These are phyloP conservation scores for Periphyllus acericola DNA, from an alignment of 2,888 invertebrate species.

Conservation along the genomic window DNA sequence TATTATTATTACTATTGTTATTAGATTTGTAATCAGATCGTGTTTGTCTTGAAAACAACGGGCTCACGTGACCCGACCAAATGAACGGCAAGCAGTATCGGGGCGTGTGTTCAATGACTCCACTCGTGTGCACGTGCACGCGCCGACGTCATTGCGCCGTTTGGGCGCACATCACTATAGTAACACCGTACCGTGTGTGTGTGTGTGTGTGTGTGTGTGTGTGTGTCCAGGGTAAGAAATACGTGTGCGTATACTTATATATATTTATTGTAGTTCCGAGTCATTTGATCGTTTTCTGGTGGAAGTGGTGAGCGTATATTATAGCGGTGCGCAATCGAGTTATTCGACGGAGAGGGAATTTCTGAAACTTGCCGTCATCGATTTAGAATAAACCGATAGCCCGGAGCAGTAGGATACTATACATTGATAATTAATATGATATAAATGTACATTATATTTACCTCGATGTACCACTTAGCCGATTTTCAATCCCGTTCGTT, in stretches of 20 bases:
- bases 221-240: not conserved
- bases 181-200: not conserved
- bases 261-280: not conserved
- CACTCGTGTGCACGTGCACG: not conserved
- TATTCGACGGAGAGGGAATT: constrained; percentile 23
- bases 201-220: not conserved
- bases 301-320: not conserved
- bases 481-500: constrained; percentile 22
- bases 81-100: not conserved
- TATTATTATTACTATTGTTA: not conserved
- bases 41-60: not conserved
- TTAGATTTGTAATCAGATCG: constrained; percentile 3
- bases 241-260: not conserved
- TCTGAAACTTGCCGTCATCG: not conserved
- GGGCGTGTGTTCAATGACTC: not conserved
- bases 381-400: not conserved
- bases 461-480: not conserved
- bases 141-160: constrained; percentile 1
- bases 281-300: constrained; percentile 9
- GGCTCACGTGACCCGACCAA: not conserved
- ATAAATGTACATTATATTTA: not conserved
- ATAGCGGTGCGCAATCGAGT: constrained; percentile 18
- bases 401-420: not conserved
- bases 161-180: constrained; percentile 5
- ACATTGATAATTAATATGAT: not conserved